Base-by-base conservation (phyloP, 2,888 invertebrate species). In the Ophioninae sp. region DNA sequence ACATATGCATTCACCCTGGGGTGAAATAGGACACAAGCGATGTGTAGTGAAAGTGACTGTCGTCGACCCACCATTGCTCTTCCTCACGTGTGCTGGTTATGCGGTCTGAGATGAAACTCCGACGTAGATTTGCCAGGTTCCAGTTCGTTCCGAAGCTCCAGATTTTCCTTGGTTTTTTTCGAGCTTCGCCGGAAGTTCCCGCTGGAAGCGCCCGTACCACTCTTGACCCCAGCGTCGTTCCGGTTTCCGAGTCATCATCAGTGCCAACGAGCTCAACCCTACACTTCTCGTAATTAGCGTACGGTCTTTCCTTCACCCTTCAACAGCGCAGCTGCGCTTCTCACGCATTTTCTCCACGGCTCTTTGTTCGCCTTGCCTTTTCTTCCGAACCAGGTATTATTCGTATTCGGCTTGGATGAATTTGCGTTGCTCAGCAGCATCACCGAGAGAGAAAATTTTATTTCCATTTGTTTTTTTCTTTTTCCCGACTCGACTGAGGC, bases 11-110 rank as follows among this genome's bases (percentile, higher is more conserved):
- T 88, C 79, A 81, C 81, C 79, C 82, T 86, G 83, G 78, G 83
- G 79, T 86, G 87, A 88, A 78, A 89, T 88, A 85, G 86, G 87
- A 89, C 87, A 88, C 88, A 89, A 89, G 90, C 88, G 86, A 88
- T 83, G 84, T 85, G 87, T 81, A 86, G 86, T 78, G 85, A 88
- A 87, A 88, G 87, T 89, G 88, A 88, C 85, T 81, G 82, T 78
- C 79, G 85, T 41, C 70, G 69, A 56, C 41, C 37, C 61, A 59
- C 69, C 78, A 65, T 20, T 62, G 73, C 23, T 83, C 50, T 13
- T 50, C 17, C 50, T 50, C 50, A 13, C 59, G 50, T 7, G 17
- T 13, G n/a, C 17, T 75, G 56, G 21, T 8, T 67, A 62, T 56
- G 37, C n/a, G 50, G 21, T 70, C 21, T 69, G 68, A 80, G 73